Conservation (phyloP, 2,113 vertebrate species). For the Poeciliopsis retropinna region DNA sequence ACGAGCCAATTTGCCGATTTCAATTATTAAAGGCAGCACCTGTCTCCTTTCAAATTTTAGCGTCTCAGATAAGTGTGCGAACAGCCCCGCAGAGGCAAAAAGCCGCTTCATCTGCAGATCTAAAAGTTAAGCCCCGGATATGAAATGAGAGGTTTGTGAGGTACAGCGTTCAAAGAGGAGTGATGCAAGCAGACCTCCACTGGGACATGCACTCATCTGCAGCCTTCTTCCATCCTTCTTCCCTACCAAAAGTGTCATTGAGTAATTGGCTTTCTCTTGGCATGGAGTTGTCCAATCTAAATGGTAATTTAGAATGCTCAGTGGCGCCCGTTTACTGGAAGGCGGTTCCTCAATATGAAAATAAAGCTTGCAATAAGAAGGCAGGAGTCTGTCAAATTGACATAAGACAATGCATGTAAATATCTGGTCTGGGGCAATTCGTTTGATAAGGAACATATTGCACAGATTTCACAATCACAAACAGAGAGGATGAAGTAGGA, state of each 20-base stretch:
- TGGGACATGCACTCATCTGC: slow-evolving; percentile 28
- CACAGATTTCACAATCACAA: not conserved
- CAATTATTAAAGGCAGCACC: slow-evolving; percentile 71
- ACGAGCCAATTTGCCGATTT: slow-evolving; percentile 66
- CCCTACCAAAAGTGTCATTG: slow-evolving; percentile 40
- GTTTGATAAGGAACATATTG: slow-evolving; percentile 26
- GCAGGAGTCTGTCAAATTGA: slow-evolving; percentile 21
- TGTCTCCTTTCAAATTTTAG: slow-evolving; percentile 60
- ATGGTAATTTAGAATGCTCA: slow-evolving; percentile 75
- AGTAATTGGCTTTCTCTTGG: slow-evolving; percentile 73
- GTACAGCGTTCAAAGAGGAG: slow-evolving; percentile 29
- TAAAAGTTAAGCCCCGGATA: slow-evolving; percentile 36
- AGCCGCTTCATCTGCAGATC: slow-evolving; percentile 38
- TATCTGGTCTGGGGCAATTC: slow-evolving; percentile 3
- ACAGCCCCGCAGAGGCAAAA: slow-evolving; percentile 25
- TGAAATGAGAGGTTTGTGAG: slow-evolving; percentile 35
- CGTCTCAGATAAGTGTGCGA: slow-evolving; percentile 37
- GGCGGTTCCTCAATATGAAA: slow-evolving; percentile 44
- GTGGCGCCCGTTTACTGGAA: slow-evolving; percentile 55
- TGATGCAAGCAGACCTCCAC: slow-evolving; percentile 34
- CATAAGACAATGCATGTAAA: slow-evolving; percentile 36
- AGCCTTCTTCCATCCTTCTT: slow-evolving; percentile 12
- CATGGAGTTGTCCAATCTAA: slow-evolving; percentile 76
- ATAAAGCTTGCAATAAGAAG: slow-evolving; percentile 55
- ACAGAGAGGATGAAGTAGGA: not conserved